phyloP scores from a whole-genome alignment of 1,140 invertebrate species.

The Ridgeia piscesae region DNA sequence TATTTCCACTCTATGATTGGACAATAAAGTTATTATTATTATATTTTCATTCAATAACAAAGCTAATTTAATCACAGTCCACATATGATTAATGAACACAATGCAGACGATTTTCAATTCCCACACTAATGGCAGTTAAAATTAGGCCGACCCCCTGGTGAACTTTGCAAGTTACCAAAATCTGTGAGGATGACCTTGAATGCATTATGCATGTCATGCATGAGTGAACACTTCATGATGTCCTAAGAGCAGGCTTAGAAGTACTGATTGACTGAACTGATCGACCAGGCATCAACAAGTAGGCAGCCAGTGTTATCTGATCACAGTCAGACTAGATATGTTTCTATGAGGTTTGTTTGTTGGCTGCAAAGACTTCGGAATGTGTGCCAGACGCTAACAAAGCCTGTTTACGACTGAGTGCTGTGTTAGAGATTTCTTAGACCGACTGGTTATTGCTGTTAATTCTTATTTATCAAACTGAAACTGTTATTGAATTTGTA shows the following conservation, averaged over 20 bases:
- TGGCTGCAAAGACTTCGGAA: not conserved
- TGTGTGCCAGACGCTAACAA: not conserved
- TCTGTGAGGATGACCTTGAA: not conserved
- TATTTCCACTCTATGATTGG: too few species aligned
- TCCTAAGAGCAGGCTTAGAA: not conserved
- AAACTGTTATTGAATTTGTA: not conserved
- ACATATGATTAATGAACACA: not conserved
- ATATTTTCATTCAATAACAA: too few species aligned
- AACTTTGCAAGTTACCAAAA: not conserved
- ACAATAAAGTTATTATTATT: too few species aligned
- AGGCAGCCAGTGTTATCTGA: not conserved
- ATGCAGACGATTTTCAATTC: not conserved
- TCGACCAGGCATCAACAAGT: not conserved
- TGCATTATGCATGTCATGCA: not conserved
- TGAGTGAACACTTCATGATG: not conserved
- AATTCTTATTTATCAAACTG: not conserved
- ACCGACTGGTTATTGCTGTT: not conserved
- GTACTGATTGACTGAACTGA: not conserved
- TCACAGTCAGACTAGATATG: not conserved
- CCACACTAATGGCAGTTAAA: not conserved
- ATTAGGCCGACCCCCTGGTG: not conserved
- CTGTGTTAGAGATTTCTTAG: not conserved
- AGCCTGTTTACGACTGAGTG: not conserved
- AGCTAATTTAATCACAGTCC: not conserved
- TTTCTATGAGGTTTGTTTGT: not conserved